Percentiles rank a stretch among this genome's conserved stretches.
These are phyloP conservation scores for Callitettix versicolor DNA, from an alignment of 1,140 invertebrate genomes.

Conservation along the genomic window DNA sequence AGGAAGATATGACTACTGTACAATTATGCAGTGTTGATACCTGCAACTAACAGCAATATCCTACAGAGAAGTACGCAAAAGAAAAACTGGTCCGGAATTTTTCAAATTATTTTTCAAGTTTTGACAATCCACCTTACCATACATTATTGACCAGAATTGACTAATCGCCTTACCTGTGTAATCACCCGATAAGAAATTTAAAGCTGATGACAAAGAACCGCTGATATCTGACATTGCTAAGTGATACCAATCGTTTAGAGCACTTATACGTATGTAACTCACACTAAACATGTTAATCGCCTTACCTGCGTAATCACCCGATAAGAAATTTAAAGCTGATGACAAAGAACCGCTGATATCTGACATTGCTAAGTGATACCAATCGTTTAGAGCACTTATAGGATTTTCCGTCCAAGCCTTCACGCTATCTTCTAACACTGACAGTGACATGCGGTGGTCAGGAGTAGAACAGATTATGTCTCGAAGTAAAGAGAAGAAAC, in stretches of 20 bases:
- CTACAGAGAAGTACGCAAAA: no score
- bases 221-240: slow-evolving; percentile 33
- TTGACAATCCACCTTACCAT: no score
- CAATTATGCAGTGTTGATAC: no score
- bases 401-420: slow-evolving; percentile 70
- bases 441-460: slow-evolving; percentile 63
- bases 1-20: no score
- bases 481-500: slow-evolving; percentile 69
- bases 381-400: slow-evolving; percentile 70
- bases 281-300: background rate
- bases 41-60: no score
- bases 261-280: slow-evolving; percentile 69
- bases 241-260: slow-evolving; percentile 70
- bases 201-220: slow-evolving; percentile 74
- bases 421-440: slow-evolving; percentile 63
- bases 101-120: no score
- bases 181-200: slow-evolving; percentile 81
- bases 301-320: slow-evolving; percentile 65
- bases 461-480: slow-evolving; percentile 74
- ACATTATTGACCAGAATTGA: no score
- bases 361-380: slow-evolving; percentile 41
- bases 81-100: no score
- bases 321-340: slow-evolving; percentile 75
- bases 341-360: slow-evolving; percentile 67
- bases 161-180: slow-evolving; percentile 53